Evolutionary conservation across 2,888 invertebrate genomes (phyloP), one percentile per base, ranked within the genome.

Genomic region (Acleris sparsana): DNA sequence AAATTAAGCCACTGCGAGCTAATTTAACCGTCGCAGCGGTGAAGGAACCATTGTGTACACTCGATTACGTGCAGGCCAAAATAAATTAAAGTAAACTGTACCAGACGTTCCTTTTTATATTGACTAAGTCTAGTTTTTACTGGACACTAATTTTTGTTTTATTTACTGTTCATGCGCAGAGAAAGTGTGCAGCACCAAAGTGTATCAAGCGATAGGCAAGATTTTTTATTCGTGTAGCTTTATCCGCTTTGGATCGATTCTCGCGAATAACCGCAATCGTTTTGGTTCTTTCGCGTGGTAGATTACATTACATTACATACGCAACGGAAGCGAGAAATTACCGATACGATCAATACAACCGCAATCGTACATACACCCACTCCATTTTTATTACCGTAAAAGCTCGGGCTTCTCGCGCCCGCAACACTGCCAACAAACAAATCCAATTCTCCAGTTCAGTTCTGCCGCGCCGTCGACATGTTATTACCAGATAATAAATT

Each of bases 201-300:
- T 65, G 59, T 67, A 53, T 51, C 57, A 56, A 65, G 57, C 65
- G 39, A 39, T 39, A 39, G 39, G 39, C 46, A 66, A 62, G 65
- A 52, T 46, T 62, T 55, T 66, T 66, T 66, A 56, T 62, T 57
- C 46, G 39, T 46, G 49, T 55, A 66, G 66, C 61, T 62, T 66
- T 66, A 66, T 62, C 66, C 61, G 57, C 73, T 77, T 77, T 70
- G 79, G 84, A 86, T 87, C 83, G 83, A 84, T 84, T 86, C 83
- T 79, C 70, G 79, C 71, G 75, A 74, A 70, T 70, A 72, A 84
- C 85, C 85, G 74, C 87, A 86, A 81, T 77, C 83, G 82, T 81
- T 86, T 86, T 80, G 75, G 72, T 75, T 76, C 75, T 84, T 83
- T 73, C 82, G 84, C 83, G 84, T 84, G 84, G 79, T 80, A 80